Evolutionary conservation across 2,797 vertebrate genomes (phyloP), one percentile per base, ranked within the genome.

Genomic region (Cottoperca gobio): DNA sequence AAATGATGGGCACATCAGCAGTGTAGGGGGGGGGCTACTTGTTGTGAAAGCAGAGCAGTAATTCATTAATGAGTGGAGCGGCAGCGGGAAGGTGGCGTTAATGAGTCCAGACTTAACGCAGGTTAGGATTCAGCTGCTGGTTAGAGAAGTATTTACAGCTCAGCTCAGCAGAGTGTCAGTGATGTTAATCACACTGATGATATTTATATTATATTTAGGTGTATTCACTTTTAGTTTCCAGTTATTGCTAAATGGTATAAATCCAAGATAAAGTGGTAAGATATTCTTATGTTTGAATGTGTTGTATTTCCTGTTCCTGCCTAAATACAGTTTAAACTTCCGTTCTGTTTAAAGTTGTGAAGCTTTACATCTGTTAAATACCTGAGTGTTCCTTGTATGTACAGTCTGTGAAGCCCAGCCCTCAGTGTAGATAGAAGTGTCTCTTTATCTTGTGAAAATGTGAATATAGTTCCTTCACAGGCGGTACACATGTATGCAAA

Each of bases 1-100:
- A 90, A 89, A 78, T 91, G 86, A 93, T 90, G 90, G 91, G 70
- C 46, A 21, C 83, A 82, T 91, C 92, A 91, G 87, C 86, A 40
- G 83, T 69, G 64, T 60, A 79, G 89, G 58, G 84, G 86, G 84
- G 78, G 74, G 83, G 81, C 80, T 84, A 81, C 83, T 78, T n/a
- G 74, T 90, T 88, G 90, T 91, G 93, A 89, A 77, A 82, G 71
- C 82, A 52, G 78, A 5, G 52, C 66, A 86, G 86, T 91, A 83
- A 88, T 89, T 88, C 79, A 70, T 84, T 91, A 91, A 93, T 90
- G 90, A 91, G 85, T 70, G 66, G 87, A 88, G 78, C 85, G 87
- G 74, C 81, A 72, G 79, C 78, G 79, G 69, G 84, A 77, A 78
- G 85, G 81, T 84, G 85, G 88, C 48, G 52, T 58, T 89, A 88